Conservation (phyloP, 1,140 invertebrate species). For the Drosophila pachea region DNA sequence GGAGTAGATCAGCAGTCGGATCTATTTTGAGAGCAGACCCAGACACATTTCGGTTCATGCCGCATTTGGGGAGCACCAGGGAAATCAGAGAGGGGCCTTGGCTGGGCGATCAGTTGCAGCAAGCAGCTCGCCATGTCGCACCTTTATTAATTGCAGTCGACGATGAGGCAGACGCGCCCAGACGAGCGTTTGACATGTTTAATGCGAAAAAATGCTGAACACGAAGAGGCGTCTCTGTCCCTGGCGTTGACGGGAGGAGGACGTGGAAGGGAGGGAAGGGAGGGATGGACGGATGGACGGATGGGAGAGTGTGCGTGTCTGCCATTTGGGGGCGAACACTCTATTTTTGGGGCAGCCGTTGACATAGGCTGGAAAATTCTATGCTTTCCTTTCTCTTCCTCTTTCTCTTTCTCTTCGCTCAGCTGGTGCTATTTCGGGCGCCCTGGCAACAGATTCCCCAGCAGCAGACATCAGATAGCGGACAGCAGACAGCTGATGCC, state of each 20-base stretch:
- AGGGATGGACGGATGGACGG: too few relatives aligned
- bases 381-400: too few relatives aligned
- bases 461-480: conserved; percentile 8
- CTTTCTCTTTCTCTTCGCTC: conserved; percentile 64
- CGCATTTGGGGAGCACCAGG: neutral
- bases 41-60: conserved; percentile 15
- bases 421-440: conserved; percentile 49
- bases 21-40: conserved; percentile 57
- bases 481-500: conserved; percentile 15
- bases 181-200: conserved; percentile 75
- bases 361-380: conserved; percentile 62
- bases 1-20: conserved; percentile 19
- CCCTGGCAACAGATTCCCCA: conserved; percentile 43
- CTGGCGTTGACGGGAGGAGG: too few relatives aligned
- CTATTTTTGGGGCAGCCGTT: conserved; percentile 58
- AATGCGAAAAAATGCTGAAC: conserved; percentile 61
- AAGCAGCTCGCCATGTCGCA: conserved; percentile 57
- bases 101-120: conserved; percentile 25
- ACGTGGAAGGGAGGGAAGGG: too few relatives aligned
- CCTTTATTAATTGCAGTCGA: conserved; percentile 76
- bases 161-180: conserved; percentile 48
- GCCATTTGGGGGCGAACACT: conserved; percentile 24
- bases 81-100: too few relatives aligned
- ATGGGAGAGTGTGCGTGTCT: neutral
- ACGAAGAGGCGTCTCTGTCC: neutral